These are phyloP conservation scores for Limosa lapponica DNA, from an alignment of 2,797 vertebrate species.

Conservation along the genomic window DNA sequence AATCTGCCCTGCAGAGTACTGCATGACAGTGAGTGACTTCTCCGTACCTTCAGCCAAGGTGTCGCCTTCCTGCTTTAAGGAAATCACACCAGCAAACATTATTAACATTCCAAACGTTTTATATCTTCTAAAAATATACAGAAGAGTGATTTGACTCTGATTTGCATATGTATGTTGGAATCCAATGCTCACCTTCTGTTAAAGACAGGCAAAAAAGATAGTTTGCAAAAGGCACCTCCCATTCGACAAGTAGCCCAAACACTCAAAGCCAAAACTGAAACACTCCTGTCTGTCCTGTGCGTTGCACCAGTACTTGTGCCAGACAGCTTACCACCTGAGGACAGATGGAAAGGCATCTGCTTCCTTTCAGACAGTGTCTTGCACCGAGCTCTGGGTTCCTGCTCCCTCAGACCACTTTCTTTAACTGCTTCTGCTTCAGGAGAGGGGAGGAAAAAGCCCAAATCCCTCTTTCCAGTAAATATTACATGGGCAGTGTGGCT, in stretches of 20 bases:
- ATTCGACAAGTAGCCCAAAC: neutral
- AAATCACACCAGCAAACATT: neutral
- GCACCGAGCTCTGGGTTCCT: neutral
- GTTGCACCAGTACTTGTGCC: neutral
- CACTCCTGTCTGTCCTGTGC: neutral
- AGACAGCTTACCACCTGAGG: slow-evolving; percentile 43
- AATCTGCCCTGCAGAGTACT: neutral
- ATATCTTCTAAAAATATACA: neutral
- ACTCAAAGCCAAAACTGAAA: slow-evolving; percentile 8
- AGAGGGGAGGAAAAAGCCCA: neutral
- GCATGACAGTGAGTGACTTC: neutral
- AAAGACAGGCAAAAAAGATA: neutral
- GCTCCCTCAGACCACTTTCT: neutral
- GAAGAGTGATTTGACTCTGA: neutral
- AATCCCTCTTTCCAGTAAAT: neutral
- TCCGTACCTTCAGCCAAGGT: neutral
- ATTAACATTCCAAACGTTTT: neutral
- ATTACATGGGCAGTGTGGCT: neutral
- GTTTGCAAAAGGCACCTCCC: neutral
- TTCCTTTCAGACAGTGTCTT: slow-evolving; percentile 53
- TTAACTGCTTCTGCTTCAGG: slow-evolving; percentile 18
- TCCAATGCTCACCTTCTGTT: neutral
- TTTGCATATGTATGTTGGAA: neutral
- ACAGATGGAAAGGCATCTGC: slow-evolving; percentile 34
- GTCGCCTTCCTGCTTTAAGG: neutral